phyloP scores from a whole-genome alignment of 1,140 invertebrate genomes.

The Lordiphosa collinella region DNA sequence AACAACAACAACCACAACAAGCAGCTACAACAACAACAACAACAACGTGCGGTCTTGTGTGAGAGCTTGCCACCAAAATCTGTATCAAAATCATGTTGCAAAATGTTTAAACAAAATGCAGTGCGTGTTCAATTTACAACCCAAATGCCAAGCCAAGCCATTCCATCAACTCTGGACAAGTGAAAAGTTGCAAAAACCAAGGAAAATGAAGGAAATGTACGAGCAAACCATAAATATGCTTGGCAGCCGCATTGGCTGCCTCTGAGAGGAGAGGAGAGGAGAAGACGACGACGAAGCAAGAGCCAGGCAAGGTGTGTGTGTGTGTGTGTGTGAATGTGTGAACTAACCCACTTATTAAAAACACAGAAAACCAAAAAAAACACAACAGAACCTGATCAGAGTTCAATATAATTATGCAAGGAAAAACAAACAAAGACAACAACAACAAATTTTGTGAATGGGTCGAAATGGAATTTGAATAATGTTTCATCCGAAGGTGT shows the following conservation, averaged over 20 bases:
- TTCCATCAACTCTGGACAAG: slow-evolving; percentile 42
- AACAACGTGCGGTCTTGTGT: slow-evolving; percentile 67
- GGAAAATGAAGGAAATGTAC: slow-evolving; percentile 12
- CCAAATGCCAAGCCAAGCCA: slow-evolving; percentile 23
- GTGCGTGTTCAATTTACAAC: slow-evolving; percentile 44
- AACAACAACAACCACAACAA: slow-evolving; percentile 14
- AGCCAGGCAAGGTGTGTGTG: slow-evolving; percentile 22
- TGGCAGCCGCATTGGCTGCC: slow-evolving; percentile 39
- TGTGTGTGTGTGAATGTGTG: background rate
- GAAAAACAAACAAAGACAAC: too few species aligned
- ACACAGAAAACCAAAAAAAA: too few species aligned
- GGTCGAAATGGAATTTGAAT: too few species aligned
- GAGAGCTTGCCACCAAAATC: slow-evolving; percentile 35
- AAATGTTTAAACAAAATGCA: slow-evolving; percentile 34
- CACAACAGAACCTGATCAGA: background rate
- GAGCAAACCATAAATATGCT: slow-evolving; percentile 30
- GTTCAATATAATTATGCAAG: background rate
- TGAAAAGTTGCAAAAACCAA: slow-evolving; percentile 22
- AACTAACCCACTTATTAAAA: too few species aligned
- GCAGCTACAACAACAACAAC: slow-evolving; percentile 28
- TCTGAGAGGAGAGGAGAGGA: too few species aligned
- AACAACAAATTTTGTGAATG: too few species aligned
- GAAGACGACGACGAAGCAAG: slow-evolving; percentile 6
- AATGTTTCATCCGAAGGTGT: too few species aligned
- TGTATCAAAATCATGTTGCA: slow-evolving; percentile 5